phyloP scores from a whole-genome alignment of 2,797 vertebrate genomes.

The Botia kubotai region DNA sequence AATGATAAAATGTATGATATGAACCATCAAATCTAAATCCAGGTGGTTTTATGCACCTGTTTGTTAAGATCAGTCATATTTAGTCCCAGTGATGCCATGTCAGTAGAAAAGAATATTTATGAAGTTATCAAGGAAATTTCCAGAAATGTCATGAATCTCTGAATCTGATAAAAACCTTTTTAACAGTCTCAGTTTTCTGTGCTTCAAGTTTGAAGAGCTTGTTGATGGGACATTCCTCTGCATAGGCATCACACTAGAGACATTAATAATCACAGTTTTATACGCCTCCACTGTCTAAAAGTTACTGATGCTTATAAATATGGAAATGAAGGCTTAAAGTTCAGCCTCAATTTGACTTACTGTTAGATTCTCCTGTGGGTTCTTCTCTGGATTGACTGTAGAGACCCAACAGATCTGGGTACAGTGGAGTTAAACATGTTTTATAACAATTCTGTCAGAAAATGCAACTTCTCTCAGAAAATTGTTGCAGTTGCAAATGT shows the following conservation, averaged over 20 bases:
- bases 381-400: slow-evolving; percentile 56
- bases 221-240: slow-evolving; percentile 84
- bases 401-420: slow-evolving; percentile 28
- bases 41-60: slow-evolving; percentile 79
- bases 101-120: slow-evolving; percentile 79
- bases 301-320: slow-evolving; percentile 44
- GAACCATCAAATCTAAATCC: no score
- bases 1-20: no score
- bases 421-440: neutral
- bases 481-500: no score
- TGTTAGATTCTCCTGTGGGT: slow-evolving; percentile 56
- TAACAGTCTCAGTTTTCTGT: slow-evolving; percentile 85
- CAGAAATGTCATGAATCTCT: neutral
- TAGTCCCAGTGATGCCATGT: slow-evolving; percentile 83
- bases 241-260: slow-evolving; percentile 44
- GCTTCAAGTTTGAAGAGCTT: slow-evolving; percentile 85
- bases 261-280: neutral
- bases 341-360: slow-evolving; percentile 66
- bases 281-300: slow-evolving; percentile 18
- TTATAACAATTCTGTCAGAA: no score
- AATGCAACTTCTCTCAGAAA: no score
- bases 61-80: slow-evolving; percentile 83
- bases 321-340: slow-evolving; percentile 10
- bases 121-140: neutral
- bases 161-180: slow-evolving; percentile 71